Base-by-base conservation (phyloP, 2,113 vertebrate genomes). In the Cynopterus brachyotis region DNA sequence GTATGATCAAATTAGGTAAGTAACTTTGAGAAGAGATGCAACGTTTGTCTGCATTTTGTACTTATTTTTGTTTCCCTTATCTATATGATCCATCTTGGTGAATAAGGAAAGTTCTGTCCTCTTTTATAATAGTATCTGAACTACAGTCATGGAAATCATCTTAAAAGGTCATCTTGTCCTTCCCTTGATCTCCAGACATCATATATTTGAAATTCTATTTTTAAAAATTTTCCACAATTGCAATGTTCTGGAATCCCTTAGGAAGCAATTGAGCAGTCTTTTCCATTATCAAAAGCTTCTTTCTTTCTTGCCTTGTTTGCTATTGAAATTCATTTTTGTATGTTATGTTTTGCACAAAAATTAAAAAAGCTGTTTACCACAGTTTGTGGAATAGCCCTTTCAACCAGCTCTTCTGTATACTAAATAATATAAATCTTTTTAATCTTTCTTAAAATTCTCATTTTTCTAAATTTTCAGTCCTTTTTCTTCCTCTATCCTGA, bases 161-260 rank as follows among this genome's bases (percentile, higher is more conserved):
- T 59, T 57, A 50, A 97, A 95, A 96, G 81, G 81, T 95, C 95
- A 95, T 91, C 32, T 76, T 96, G 89, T 94, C 89, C 96, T 97
- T 96, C 88, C 35, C 32, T 91, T 97, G 95, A 97, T 93, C 93
- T 94, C 72, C 10, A 85, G 89, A 32, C 12, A 26, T 89, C 73
- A 96, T 53, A 50, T 70, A 86, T 86, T 96, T 94, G 53, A 94
- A 94, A 95, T 75, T 97, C 69, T 96, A 94, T 97, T 97, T 97
- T 93, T 70, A 50, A 94, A 91, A 69, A 30, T 82, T 91, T 91
- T 76, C 66, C 76, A 70, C 42, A 95, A 47, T 82, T 94, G 19
- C 70, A 91, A 24, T 89, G 50, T 75, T 96, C 50, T 83, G 19
- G 93, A 93, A 60, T 91, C 82, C 67, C 79, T 60, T 89, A 64